Evolutionary conservation across 1,140 invertebrate genomes (phyloP).

Genomic region (Tetramorium parvispinum): DNA sequence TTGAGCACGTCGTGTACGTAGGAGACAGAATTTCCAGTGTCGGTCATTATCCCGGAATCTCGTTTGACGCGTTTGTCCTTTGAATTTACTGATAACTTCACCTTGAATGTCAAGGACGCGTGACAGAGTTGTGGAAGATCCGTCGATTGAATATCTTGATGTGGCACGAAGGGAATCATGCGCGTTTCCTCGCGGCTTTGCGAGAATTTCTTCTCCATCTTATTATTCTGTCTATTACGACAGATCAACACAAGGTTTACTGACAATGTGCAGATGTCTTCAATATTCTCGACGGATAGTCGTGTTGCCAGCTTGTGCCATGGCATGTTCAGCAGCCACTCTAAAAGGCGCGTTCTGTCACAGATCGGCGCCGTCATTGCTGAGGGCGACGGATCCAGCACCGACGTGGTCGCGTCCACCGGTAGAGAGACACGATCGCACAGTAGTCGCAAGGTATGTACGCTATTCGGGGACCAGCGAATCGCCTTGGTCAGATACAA

Average conservation of each 20-base stretch:
- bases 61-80: not conserved
- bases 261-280: not conserved
- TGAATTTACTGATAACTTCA: not conserved
- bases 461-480: slow-evolving; percentile 78
- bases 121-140: slow-evolving; percentile 17
- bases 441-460: slow-evolving; percentile 80
- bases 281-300: slow-evolving; percentile 53
- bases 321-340: slow-evolving; percentile 72
- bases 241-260: slow-evolving; percentile 8
- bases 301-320: slow-evolving; percentile 58
- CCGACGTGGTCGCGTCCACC: slow-evolving; percentile 54
- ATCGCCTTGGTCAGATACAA: slow-evolving; percentile 82
- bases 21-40: not conserved
- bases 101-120: slow-evolving; percentile 10
- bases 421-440: slow-evolving; percentile 73
- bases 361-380: slow-evolving; percentile 57
- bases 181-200: not conserved
- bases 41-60: not conserved
- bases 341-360: slow-evolving; percentile 71
- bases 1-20: not conserved
- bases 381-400: slow-evolving; percentile 10
- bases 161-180: not conserved
- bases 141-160: not conserved
- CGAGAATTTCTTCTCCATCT: not conserved
- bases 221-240: not conserved